Evolutionary conservation across 2,888 invertebrate species (phyloP).

Genomic region (Exephanes ischioxanthus): DNA sequence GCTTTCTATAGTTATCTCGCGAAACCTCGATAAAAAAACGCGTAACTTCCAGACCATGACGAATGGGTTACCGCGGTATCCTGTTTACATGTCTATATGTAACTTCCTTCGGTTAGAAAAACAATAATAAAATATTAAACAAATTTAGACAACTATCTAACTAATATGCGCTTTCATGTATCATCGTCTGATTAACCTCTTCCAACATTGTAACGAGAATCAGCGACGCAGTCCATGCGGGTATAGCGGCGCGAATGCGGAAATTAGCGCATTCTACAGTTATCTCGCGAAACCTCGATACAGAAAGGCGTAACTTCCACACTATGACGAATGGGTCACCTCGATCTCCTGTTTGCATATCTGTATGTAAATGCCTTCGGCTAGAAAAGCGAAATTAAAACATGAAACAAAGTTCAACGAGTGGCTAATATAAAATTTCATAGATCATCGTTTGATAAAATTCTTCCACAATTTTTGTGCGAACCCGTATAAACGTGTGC

Average conservation of each 20-base stretch:
- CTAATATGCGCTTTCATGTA: not conserved
- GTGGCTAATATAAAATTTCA: not conserved
- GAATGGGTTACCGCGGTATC: not conserved
- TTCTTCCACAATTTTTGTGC: not conserved
- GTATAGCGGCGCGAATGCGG: slow-evolving; percentile 23
- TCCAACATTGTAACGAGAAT: too few relatives aligned
- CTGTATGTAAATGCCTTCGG: not conserved
- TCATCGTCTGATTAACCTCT: not conserved
- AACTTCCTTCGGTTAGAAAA: not conserved
- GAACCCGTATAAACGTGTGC: not conserved
- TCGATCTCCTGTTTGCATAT: not conserved
- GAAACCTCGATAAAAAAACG: not conserved
- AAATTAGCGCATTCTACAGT: not conserved
- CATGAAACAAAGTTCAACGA: not conserved
- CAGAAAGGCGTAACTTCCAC: not conserved
- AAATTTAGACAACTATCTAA: not conserved
- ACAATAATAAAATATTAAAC: not conserved
- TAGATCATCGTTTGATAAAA: not conserved
- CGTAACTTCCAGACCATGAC: not conserved
- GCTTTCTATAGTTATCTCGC: not conserved
- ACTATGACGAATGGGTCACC: too few relatives aligned
- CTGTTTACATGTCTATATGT: not conserved
- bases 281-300: not conserved
- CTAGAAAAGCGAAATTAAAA: not conserved
- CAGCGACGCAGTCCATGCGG: too few relatives aligned